phyloP scores from a whole-genome alignment of 2,888 invertebrate species.

The Hydriomena furcata region DNA sequence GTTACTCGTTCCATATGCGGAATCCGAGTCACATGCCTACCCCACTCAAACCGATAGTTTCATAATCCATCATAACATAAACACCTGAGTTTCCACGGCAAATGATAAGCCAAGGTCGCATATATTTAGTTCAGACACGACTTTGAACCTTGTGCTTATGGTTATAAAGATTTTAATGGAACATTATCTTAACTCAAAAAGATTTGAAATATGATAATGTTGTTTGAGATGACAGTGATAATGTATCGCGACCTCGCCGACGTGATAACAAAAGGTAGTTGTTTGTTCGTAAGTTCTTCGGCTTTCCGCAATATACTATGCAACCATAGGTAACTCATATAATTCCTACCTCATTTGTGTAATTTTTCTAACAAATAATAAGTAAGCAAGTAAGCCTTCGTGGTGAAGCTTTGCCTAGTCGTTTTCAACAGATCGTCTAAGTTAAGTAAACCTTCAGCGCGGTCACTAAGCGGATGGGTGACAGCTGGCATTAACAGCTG shows the following conservation, averaged over 20 bases:
- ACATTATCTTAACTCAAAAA: slow-evolving; percentile 37
- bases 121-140: slow-evolving; percentile 7
- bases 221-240: slow-evolving; percentile 61
- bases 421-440: no score
- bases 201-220: slow-evolving; percentile 51
- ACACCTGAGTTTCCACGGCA: slow-evolving; percentile 25
- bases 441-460: no score
- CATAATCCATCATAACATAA: slow-evolving; percentile 32
- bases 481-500: no score
- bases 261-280: slow-evolving; percentile 34
- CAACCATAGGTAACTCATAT: no score
- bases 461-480: no score
- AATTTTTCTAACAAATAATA: no score
- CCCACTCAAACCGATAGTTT: slow-evolving; percentile 2
- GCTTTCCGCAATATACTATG: slow-evolving; percentile 8
- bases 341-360: no score
- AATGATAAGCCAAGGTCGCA: slow-evolving; percentile 32
- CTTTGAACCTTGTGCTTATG: slow-evolving; percentile 10
- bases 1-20: no score
- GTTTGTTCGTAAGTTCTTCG: slow-evolving; percentile 25
- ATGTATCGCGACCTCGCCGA: slow-evolving; percentile 53
- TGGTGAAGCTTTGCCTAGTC: no score
- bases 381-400: no score
- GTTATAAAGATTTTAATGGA: slow-evolving; percentile 24
- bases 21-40: slow-evolving; percentile 29